A percentile compares a stretch with the other conserved stretches of the same genome.
phyloP scores from a whole-genome alignment of 1,140 invertebrate genomes.

The Pentalonia nigronervosa region DNA sequence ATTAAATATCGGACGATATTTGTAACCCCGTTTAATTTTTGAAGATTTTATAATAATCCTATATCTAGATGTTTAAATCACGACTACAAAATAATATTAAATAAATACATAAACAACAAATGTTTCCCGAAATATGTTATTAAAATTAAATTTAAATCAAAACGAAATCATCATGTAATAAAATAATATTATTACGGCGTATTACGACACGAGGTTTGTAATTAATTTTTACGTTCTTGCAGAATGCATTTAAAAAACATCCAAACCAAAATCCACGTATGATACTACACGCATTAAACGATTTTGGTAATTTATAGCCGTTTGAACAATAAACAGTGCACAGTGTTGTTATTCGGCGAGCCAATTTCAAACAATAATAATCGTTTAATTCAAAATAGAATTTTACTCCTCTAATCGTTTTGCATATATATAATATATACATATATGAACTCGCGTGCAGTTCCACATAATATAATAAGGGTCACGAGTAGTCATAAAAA shows the following conservation, averaged over 20 bases:
- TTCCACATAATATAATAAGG: slow-evolving; percentile 7
- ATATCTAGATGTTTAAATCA: neutral
- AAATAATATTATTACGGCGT: neutral
- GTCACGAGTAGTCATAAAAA: slow-evolving; percentile 38
- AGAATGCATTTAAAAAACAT: neutral
- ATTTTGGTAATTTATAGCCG: neutral
- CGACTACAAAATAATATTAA: neutral
- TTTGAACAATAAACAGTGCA: neutral
- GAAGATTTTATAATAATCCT: neutral
- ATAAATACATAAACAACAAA: neutral
- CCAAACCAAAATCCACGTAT: neutral
- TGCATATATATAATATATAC: neutral
- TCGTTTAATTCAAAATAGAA: slow-evolving; percentile 15
- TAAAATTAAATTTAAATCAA: neutral
- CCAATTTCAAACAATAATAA: neutral
- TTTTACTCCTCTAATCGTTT: neutral
- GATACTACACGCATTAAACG: neutral
- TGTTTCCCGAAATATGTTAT: neutral
- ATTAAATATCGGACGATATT: no score
- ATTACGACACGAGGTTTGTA: neutral
- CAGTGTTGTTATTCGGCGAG: neutral
- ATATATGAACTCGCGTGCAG: neutral
- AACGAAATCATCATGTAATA: neutral
- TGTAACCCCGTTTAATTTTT: neutral
- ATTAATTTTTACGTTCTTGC: neutral